Base-by-base conservation (phyloP, 2,888 invertebrate genomes). In the Hedya salicella region DNA sequence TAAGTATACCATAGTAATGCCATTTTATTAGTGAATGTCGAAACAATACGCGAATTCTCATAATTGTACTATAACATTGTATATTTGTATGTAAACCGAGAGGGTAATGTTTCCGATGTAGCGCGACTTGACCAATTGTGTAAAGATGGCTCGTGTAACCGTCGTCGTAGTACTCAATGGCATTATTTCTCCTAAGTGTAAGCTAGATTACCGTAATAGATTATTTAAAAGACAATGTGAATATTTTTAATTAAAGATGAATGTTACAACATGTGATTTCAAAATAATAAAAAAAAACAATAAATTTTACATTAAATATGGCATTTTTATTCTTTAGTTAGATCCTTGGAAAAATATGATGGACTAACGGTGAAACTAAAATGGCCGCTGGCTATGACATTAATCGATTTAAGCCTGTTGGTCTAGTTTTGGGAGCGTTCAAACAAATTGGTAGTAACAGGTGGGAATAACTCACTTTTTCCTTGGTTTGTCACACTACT, bases 231-330 rank as follows among this genome's bases (percentile, higher is more conserved):
- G 92, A 93, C 92, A 94, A 93, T 94, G 94, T 94, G 93, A 94
- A 94, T 93, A 93, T 93, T 93, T 93, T 93, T 94, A 94, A 93
- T 93, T 93, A 92, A 89, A 94, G 91, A 94, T 94, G 93, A 94
- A 94, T 93, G 93, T 92, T 92, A 91, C 88, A 88, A 91, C 89
- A 92, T 93, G 92, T 92, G 91, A 93, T 93, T 93, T 93, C 91
- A 93, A 93, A 93, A 94, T 94, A 94, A 94, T 86, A 87, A 93
- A 93, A 93, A 91, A 89, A 90, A 88, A 87, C 86, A 91, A 92
- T 93, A 92, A 94, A 94, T 94, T 93, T 93, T 93, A 92, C 92
- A 93, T 88, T 85, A 91, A 85, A 76, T 68, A 69, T 54, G 69
- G 68, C 54, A 44, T 19, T 69, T 70, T 74, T 40, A 63, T 68